phyloP scores from a whole-genome alignment of 2,113 vertebrate genomes.

The Pseudonaja textilis region DNA sequence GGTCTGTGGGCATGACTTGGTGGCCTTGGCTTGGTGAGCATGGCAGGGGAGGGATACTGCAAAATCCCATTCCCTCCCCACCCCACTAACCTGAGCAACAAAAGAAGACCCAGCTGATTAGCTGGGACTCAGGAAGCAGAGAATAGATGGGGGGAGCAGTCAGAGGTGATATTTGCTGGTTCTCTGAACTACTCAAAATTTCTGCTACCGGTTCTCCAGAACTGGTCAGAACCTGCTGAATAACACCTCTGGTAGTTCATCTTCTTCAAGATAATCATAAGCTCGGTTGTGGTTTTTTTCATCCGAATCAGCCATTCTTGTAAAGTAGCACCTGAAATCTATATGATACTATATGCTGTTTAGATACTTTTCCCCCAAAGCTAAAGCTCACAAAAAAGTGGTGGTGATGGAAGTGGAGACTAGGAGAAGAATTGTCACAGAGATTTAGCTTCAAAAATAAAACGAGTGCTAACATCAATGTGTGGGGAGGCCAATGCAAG shows the following conservation, averaged over 20 bases:
- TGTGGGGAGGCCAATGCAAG: slow-evolving; percentile 12
- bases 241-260: not conserved
- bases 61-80: no score
- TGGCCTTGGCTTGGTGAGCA: no score
- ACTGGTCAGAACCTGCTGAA: no score
- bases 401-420: not conserved
- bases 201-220: no score
- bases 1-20: no score
- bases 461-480: slow-evolving; percentile 51
- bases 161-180: no score
- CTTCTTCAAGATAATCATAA: slow-evolving; percentile 28
- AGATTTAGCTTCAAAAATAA: slow-evolving; percentile 58
- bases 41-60: no score
- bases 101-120: no score
- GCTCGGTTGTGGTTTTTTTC: not conserved
- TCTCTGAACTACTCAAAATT: no score
- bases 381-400: slow-evolving; percentile 38
- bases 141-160: no score
- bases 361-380: slow-evolving; percentile 49
- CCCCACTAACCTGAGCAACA: no score
- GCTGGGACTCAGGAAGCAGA: no score
- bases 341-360: slow-evolving; percentile 42
- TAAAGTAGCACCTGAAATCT: slow-evolving; percentile 39
- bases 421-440: slow-evolving; percentile 52
- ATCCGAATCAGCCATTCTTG: slow-evolving; percentile 49